phyloP scores from a whole-genome alignment of 2,888 invertebrate genomes.

The Cryptosula pallasiana region DNA sequence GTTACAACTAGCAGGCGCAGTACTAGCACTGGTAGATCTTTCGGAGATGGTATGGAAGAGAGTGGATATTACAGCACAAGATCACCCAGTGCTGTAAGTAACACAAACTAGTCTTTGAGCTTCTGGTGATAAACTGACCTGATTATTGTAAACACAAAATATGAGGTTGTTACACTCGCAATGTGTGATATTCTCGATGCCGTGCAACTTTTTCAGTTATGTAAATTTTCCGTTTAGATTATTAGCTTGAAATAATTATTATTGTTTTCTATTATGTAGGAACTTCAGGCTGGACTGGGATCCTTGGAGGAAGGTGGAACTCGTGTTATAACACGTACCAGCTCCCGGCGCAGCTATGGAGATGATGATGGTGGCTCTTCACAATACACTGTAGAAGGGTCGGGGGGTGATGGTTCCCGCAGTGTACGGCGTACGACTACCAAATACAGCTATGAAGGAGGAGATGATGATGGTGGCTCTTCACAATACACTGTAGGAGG shows the following conservation, averaged over 20 bases:
- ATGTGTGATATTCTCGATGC: too few relatives aligned
- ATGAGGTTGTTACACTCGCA: too few relatives aligned
- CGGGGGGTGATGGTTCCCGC: background rate
- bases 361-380: too few relatives aligned
- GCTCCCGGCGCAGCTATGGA: background rate
- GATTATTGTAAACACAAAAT: too few relatives aligned
- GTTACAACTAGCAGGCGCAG: background rate
- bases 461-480: background rate
- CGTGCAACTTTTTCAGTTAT: too few relatives aligned
- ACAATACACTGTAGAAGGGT: background rate
- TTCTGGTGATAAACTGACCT: too few relatives aligned
- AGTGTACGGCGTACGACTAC: background rate
- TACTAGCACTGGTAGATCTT: background rate
- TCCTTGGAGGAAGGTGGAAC: background rate
- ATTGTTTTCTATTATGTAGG: too few relatives aligned
- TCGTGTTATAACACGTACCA: background rate
- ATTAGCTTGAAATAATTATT: too few relatives aligned
- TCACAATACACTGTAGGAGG: background rate
- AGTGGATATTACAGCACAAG: background rate
- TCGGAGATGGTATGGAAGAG: background rate
- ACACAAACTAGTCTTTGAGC: too few relatives aligned
- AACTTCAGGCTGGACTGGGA: background rate
- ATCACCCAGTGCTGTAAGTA: background rate
- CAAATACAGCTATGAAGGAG: too few relatives aligned
- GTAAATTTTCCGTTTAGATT: too few relatives aligned